Conservation (phyloP, 2,113 vertebrate species). For the Indicator maculatus region DNA sequence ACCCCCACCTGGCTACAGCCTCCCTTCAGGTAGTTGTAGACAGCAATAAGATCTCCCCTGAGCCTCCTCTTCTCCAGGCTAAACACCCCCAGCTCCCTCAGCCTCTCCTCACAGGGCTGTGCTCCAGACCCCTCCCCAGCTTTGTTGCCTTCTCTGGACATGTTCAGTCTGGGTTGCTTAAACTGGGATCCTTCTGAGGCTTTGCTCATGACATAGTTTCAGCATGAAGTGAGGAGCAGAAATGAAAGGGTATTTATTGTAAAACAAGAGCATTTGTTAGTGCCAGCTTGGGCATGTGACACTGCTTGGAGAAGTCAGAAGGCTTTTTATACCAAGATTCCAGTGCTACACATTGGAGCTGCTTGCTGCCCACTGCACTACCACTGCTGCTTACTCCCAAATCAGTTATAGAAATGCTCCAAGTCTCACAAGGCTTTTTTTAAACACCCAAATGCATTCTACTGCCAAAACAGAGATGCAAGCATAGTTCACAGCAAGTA, state of each 20-base stretch:
- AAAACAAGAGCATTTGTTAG: constrained; percentile 10
- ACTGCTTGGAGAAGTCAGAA: background rate
- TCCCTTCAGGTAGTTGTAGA: no score
- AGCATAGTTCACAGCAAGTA: background rate
- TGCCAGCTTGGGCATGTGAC: background rate
- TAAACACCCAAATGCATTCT: background rate
- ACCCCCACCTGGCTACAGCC: no score
- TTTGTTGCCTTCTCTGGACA: no score
- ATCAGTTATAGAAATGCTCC: background rate
- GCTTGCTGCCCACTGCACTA: background rate
- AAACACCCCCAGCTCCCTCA: no score
- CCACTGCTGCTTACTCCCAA: background rate
- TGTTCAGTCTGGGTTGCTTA: background rate
- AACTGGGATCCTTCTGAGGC: constrained; percentile 3
- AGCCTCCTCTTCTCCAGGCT: no score
- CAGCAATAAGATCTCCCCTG: no score
- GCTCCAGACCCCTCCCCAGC: no score
- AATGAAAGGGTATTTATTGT: constrained; percentile 46
- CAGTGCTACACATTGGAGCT: background rate
- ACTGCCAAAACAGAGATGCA: background rate
- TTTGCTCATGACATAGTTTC: background rate
- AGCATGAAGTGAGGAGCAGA: constrained; percentile 16
- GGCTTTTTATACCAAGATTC: constrained; percentile 12
- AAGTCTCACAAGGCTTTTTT: background rate
- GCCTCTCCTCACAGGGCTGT: no score